Evolutionary conservation across 2,888 invertebrate species (phyloP).

Genomic region (Priocnemis perturbator): DNA sequence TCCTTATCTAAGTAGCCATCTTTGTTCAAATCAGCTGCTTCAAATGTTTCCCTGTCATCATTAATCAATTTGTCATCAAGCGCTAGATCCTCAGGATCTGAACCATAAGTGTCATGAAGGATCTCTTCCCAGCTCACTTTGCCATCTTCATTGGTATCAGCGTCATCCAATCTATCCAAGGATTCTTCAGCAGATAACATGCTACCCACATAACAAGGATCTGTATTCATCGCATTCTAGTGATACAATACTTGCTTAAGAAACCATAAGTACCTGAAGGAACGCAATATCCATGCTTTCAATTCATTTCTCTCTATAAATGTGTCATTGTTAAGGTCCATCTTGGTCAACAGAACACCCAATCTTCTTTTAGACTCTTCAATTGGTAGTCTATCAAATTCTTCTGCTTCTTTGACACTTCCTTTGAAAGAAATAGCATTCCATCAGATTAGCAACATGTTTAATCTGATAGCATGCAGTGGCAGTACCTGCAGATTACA

Average conservation of each 20-base stretch:
- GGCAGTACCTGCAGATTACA: conserved; percentile 29
- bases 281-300: conserved; percentile 93
- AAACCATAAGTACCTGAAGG: conserved; percentile 82
- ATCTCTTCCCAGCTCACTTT: conserved; percentile 92
- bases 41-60: conserved; percentile 92
- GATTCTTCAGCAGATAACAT: conserved; percentile 92
- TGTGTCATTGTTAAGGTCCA: conserved; percentile 91
- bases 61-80: conserved; percentile 79
- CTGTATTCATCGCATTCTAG: not conserved
- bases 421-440: conserved; percentile 77
- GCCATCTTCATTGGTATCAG: conserved; percentile 90
- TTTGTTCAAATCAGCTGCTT: conserved; percentile 88
- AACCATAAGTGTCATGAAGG: conserved; percentile 90
- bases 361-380: conserved; percentile 91
- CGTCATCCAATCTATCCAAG: conserved; percentile 87
- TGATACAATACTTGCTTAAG: not conserved
- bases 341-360: conserved; percentile 84
- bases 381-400: conserved; percentile 90
- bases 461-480: too few relatives aligned
- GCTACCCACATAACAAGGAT: conserved; percentile 73
- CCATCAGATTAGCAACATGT: not conserved
- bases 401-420: conserved; percentile 92
- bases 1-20: conserved; percentile 85
- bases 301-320: conserved; percentile 88
- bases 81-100: conserved; percentile 78